These are phyloP conservation scores for Apotomis turbidana DNA, from an alignment of 2,888 invertebrate species.

Conservation along the genomic window DNA sequence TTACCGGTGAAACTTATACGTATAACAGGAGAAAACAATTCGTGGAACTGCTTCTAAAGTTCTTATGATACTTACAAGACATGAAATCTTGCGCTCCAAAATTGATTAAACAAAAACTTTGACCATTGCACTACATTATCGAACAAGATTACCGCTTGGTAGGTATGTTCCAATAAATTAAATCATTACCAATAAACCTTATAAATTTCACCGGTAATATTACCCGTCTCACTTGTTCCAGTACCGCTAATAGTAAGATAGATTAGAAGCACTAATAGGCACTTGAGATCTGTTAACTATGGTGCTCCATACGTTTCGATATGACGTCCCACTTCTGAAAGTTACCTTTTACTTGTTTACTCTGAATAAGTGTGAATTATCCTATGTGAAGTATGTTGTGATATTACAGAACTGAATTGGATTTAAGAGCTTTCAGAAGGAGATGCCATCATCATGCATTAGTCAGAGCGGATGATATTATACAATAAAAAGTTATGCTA, in stretches of 20 bases:
- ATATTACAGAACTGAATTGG: too few species aligned
- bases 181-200: neutral
- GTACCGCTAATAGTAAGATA: conserved; percentile 35
- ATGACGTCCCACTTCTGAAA: conserved; percentile 10
- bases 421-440: neutral
- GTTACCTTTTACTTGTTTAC: neutral
- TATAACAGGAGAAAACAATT: too few species aligned
- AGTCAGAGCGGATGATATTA: conserved; percentile 7
- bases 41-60: too few species aligned
- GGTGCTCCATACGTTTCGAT: neutral
- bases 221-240: neutral
- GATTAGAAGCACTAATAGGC: conserved; percentile 38
- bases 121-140: too few species aligned
- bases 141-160: too few species aligned
- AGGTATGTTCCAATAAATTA: neutral
- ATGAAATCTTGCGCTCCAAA: too few species aligned
- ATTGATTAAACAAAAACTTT: too few species aligned
- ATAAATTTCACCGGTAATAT: conserved; percentile 4
- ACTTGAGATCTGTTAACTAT: conserved; percentile 33
- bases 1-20: conserved; percentile 46
- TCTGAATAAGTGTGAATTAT: too few species aligned
- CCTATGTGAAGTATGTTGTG: too few species aligned
- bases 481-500: too few species aligned
- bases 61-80: too few species aligned
- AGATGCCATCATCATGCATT: neutral